A percentile compares a stretch with the other conserved stretches of the same genome.
phyloP scores from a whole-genome alignment of 2,113 vertebrate species.

The Polypterus senegalus region DNA sequence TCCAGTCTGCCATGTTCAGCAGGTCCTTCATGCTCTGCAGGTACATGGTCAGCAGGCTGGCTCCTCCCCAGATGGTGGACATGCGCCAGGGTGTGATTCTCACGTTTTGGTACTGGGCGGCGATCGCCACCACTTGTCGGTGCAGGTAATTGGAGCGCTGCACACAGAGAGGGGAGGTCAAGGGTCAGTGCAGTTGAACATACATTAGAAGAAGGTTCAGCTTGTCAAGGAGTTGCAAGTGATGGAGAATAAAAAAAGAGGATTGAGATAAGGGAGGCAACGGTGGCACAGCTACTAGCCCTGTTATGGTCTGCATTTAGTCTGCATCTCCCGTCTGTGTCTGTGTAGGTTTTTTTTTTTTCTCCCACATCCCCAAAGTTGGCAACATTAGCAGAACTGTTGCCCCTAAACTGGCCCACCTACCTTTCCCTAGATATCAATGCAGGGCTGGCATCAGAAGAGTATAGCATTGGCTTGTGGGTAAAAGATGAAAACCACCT shows the following conservation, averaged over 20 bases:
- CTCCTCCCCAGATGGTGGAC: conserved; percentile 97
- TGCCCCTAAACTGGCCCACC: too few species aligned
- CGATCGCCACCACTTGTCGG: conserved; percentile 70
- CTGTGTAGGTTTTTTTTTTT: too few species aligned
- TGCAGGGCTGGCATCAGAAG: too few species aligned
- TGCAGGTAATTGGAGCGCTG: conserved; percentile 90
- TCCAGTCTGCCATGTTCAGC: conserved; percentile 88
- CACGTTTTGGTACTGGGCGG: conserved; percentile 73
- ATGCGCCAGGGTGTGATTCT: conserved; percentile 89
- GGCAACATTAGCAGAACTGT: too few species aligned
- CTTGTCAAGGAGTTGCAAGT: neutral
- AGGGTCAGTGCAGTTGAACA: neutral
- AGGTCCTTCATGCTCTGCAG: conserved; percentile 86
- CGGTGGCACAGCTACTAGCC: too few species aligned
- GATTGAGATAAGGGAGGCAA: too few species aligned
- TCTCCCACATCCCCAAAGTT: too few species aligned
- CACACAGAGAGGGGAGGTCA: conserved; percentile 25
- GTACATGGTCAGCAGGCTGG: conserved; percentile 90
- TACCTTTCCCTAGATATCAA: too few species aligned
- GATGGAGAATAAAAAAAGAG: neutral
- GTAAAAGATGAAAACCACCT: too few species aligned
- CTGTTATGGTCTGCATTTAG: too few species aligned
- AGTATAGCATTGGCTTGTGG: too few species aligned
- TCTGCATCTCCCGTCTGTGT: too few species aligned
- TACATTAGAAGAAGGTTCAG: neutral